A percentile compares a stretch with the other conserved stretches of the same genome.
Evolutionary conservation across 2,888 invertebrate genomes (phyloP).

Genomic region (Amphipoea lucens): DNA sequence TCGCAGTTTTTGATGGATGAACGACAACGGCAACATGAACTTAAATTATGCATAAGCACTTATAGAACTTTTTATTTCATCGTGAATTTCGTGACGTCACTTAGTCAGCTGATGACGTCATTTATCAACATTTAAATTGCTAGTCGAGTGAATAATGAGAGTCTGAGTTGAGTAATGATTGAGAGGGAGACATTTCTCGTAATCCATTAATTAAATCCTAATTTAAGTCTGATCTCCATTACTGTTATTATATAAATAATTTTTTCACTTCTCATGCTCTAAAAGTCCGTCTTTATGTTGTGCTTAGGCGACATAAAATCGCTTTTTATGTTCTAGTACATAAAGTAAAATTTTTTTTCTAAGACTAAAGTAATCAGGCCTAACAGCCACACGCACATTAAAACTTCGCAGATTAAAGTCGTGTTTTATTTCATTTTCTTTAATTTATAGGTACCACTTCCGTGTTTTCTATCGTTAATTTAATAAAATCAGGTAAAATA

Average conservation of each 20-base stretch:
- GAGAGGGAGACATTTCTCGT: background rate
- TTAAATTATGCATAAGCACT: slow-evolving; percentile 36
- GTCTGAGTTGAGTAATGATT: slow-evolving; percentile 27
- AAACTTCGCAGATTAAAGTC: no score
- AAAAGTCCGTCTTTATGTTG: no score
- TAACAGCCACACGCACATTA: no score
- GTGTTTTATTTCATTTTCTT: no score
- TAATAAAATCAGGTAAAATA: no score
- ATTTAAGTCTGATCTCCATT: background rate
- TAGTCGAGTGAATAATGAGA: slow-evolving; percentile 38
- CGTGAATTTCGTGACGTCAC: slow-evolving; percentile 40
- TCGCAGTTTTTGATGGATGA: slow-evolving; percentile 40
- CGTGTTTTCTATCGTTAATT: no score
- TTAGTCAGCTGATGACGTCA: slow-evolving; percentile 23
- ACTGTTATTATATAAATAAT: background rate
- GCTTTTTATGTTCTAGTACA: no score
- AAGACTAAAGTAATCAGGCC: no score
- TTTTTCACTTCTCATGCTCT: no score
- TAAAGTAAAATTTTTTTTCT: no score
- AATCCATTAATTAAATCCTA: slow-evolving; percentile 20
- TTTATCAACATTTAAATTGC: slow-evolving; percentile 51
- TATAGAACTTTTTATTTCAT: slow-evolving; percentile 22
- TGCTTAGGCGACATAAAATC: no score
- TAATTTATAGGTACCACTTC: no score
- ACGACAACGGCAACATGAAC: background rate